phyloP scores from a whole-genome alignment of 1,140 invertebrate genomes.

The Macrosteles quadrilineatus region DNA sequence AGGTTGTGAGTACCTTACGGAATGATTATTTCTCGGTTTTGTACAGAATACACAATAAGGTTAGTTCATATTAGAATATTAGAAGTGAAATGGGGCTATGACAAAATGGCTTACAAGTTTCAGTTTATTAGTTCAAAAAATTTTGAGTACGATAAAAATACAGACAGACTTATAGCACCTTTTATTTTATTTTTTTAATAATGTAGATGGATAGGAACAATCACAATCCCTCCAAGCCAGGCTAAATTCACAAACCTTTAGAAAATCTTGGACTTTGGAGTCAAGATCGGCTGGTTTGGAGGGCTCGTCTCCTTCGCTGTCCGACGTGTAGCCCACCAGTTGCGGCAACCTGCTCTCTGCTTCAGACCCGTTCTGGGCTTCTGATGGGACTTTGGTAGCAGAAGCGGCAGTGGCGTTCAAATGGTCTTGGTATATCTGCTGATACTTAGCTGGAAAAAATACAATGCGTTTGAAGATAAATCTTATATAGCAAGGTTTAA shows the following conservation, averaged over 20 bases:
- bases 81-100: no score
- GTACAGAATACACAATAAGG: no score
- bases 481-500: background rate
- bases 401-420: constrained; percentile 42
- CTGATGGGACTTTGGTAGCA: background rate
- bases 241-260: constrained; percentile 51
- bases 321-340: constrained; percentile 6
- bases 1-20: no score
- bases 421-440: constrained; percentile 46
- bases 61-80: no score
- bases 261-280: constrained; percentile 54
- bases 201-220: no score
- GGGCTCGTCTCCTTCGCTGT: constrained; percentile 50
- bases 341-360: background rate
- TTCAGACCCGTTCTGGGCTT: constrained; percentile 14
- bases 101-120: no score
- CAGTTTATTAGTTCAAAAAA: no score
- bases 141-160: no score
- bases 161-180: no score
- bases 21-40: no score
- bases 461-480: background rate
- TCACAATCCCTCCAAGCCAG: no score
- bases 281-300: constrained; percentile 47
- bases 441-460: constrained; percentile 46
- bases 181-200: no score